A percentile compares a stretch with the other conserved stretches of the same genome.
phyloP scores from a whole-genome alignment of 2,113 vertebrate species.

The Ctenomys sociabilis region DNA sequence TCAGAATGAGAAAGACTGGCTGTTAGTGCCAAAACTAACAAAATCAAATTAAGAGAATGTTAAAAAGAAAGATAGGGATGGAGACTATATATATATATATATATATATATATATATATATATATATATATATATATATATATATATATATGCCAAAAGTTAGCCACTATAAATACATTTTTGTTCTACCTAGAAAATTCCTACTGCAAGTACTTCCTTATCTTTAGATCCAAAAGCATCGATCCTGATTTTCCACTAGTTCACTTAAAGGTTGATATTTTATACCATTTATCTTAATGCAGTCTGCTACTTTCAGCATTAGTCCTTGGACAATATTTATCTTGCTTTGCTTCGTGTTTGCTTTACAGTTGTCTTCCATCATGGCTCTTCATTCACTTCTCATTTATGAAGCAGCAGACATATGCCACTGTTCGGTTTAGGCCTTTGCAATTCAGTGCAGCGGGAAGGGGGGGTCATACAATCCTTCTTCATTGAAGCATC shows the following conservation, averaged over 20 bases:
- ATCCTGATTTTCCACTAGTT: slow-evolving; percentile 74
- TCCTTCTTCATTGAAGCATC: slow-evolving; percentile 72
- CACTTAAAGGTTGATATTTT: slow-evolving; percentile 49
- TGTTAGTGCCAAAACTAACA: too few species aligned
- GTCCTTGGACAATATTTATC: slow-evolving; percentile 79
- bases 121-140: too few species aligned
- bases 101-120: too few species aligned
- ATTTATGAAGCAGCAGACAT: slow-evolving; percentile 57
- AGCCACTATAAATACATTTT: not conserved
- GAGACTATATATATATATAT: too few species aligned
- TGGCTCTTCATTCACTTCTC: slow-evolving; percentile 72
- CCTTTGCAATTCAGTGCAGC: slow-evolving; percentile 38
- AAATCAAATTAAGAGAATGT: not conserved
- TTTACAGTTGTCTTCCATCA: slow-evolving; percentile 59
- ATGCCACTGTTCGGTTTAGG: slow-evolving; percentile 68
- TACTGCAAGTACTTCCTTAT: slow-evolving; percentile 1
- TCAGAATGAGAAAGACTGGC: not conserved
- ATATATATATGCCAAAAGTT: too few species aligned
- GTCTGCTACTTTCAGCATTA: slow-evolving; percentile 53
- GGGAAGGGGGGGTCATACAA: slow-evolving; percentile 29
- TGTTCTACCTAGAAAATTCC: not conserved
- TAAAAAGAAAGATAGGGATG: not conserved
- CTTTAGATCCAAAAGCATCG: slow-evolving; percentile 57
- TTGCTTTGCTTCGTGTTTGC: slow-evolving; percentile 81
- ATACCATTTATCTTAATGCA: slow-evolving; percentile 78